These are phyloP conservation scores for Polymixis flavicincta DNA, from an alignment of 2,888 invertebrate species.

Conservation along the genomic window DNA sequence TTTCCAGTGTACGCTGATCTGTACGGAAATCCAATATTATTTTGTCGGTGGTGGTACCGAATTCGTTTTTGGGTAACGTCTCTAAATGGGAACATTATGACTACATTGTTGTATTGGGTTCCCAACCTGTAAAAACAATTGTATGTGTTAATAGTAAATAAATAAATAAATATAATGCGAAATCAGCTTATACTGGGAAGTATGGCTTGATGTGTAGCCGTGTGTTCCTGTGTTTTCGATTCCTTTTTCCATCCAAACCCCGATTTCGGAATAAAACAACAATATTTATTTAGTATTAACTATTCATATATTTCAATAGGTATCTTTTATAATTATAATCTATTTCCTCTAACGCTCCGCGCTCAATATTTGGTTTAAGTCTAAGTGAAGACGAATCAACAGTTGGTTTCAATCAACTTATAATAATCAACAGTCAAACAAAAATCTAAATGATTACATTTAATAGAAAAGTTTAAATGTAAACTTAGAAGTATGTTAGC, in stretches of 20 bases:
- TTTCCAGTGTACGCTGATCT: too few species aligned
- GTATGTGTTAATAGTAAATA: too few species aligned
- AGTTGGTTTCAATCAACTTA: conserved; percentile 82
- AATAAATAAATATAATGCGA: too few species aligned
- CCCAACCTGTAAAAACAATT: too few species aligned
- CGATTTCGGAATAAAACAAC: conserved; percentile 75
- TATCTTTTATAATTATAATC: conserved; percentile 88
- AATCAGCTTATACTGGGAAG: too few species aligned
- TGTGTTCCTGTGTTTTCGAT: not conserved
- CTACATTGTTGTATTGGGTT: too few species aligned
- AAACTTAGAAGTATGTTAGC: conserved; percentile 83
- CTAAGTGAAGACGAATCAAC: conserved; percentile 89
- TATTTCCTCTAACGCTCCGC: conserved; percentile 89
- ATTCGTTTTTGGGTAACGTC: too few species aligned
- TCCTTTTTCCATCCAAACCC: too few species aligned
- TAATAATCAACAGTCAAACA: conserved; percentile 86
- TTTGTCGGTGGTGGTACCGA: too few species aligned
- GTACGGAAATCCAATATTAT: too few species aligned
- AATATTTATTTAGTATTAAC: conserved; percentile 83
- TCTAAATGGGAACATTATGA: too few species aligned
- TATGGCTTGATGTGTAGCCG: too few species aligned
- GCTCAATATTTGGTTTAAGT: conserved; percentile 90
- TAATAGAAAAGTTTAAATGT: conserved; percentile 82
- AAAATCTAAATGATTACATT: conserved; percentile 86
- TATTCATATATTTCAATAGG: conserved; percentile 90